Evolutionary conservation across 2,113 vertebrate species (phyloP), one percentile per base, ranked within the genome.

Genomic region (Phycodurus eques): DNA sequence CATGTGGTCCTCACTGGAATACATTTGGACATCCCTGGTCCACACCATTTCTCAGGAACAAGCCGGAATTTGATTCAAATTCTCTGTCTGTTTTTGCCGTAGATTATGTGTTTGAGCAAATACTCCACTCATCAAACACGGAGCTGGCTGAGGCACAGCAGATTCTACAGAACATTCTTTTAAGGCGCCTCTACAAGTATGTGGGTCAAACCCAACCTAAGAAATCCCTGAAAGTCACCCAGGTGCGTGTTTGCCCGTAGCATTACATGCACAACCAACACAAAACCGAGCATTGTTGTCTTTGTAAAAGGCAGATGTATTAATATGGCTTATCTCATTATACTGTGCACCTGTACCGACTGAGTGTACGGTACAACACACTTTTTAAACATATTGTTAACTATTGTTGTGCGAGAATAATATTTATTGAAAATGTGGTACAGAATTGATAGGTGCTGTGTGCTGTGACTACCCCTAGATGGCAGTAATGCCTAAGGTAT

Each of bases 91-190:
- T 68, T 19, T 49, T 22, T 57, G 9, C 43, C 88, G 17, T 88
- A 99, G 98, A 99, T 90, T 83, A 93, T 8, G 83, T 99, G 76
- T 98, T 95, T 88, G 91, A 96, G 85, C 93, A 95, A 78, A 98
- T 99, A 72, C 93, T 98, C 67, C 62, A 97, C 87, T 98, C 98
- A 2, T 91, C 90, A 42, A 19, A 85, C 3, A 72, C 88, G 0
- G 88, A 90, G 0, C 89, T 99, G 82, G 65, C 84, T 0, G 94
- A 93, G 15, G 92, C 97, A 2, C 92, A 62, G 74, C 70, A 89
- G 53, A 94, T 99, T 77, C 82, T 99, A n/a, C 83, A 3, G 20
- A 95, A 97, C 81, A 89, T 99, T 42, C 74, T 94, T 70, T 80
- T 75, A 8, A 93, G 98, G 4, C 87, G 93, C 17, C 91, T 99